phyloP scores from a whole-genome alignment of 2,888 invertebrate genomes.

The Tribolium freemani region DNA sequence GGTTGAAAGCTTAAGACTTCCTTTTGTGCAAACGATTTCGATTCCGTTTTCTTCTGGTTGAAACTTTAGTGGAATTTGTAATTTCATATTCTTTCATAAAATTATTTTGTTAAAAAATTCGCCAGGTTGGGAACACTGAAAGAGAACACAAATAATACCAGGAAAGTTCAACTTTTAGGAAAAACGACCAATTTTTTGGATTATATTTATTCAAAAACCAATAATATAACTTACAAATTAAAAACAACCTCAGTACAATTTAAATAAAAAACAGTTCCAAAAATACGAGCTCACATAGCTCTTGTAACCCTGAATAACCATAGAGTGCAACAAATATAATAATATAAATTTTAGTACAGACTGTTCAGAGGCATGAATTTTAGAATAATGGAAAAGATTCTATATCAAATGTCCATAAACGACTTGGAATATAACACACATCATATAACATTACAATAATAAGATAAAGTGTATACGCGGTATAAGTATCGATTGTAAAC shows the following conservation, averaged over 20 bases:
- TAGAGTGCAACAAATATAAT: conserved; percentile 50
- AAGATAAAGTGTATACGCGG: conserved; percentile 57
- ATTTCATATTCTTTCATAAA: too few species aligned
- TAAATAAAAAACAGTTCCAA: conserved; percentile 69
- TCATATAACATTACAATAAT: conserved; percentile 56
- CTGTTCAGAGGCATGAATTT: conserved; percentile 58
- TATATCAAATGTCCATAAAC: conserved; percentile 51
- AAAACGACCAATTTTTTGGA: neutral
- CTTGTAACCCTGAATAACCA: conserved; percentile 73
- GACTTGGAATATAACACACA: conserved; percentile 63
- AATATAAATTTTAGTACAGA: conserved; percentile 36
- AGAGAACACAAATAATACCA: too few species aligned
- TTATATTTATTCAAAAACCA: conserved; percentile 68
- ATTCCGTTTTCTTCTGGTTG: too few species aligned
- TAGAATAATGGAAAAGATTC: conserved; percentile 49
- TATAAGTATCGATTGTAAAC: conserved; percentile 51
- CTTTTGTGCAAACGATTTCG: too few species aligned
- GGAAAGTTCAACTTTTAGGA: too few species aligned
- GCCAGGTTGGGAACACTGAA: too few species aligned
- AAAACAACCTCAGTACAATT: conserved; percentile 69
- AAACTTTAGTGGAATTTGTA: too few species aligned
- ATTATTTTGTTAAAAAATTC: too few species aligned
- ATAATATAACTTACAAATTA: conserved; percentile 68
- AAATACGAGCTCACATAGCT: conserved; percentile 69
- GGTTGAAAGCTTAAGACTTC: too few species aligned